Base-by-base conservation (phyloP, 1,140 invertebrate species). In the Medauroidea extradentata region DNA sequence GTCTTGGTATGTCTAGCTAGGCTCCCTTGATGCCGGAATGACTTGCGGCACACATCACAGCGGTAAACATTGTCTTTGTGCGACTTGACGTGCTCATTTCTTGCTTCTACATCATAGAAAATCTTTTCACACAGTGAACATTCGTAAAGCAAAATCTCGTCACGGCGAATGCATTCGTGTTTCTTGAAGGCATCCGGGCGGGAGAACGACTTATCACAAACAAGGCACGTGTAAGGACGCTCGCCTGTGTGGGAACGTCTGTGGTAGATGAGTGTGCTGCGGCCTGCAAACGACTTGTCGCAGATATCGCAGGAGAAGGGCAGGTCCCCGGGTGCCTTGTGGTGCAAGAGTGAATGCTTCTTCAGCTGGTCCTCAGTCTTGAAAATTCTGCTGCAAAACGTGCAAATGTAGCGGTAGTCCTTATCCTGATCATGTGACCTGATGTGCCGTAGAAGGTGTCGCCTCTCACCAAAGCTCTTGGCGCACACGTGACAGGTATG, bases 281-380 rank as follows among this genome's bases (percentile, higher is more conserved):
- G 49, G 16, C 53, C 43, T 18, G 84, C 83, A 72, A 85, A 85
- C 56, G 79, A 80, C 83, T 84, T 86, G 0, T 79, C 80, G 66
- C 84, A 85, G 11, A 81, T 82, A 54, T 78, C 79, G 65, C 84
- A 86, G 58, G 50, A 25, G 24, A 54, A 62, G 8, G 55, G 23
- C 25, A 51, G 49, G 3, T 71, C 69, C 61, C 75, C 62, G 2
- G 41, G 25, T 44, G 51, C 59, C 16, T 34, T 55, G 25, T 63
- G 60, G 41, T 63, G 55, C 11, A 29, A 27, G 14, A 44, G 25
- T 25, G 59, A 53, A 46, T 67, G 63, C 14, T 24, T 50, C 14
- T 57, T 43, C 14, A 68, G 34, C 25, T 61, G 46, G 2, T 34
- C 42, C 52, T 64, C 27, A 11, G 34, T 46, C 23, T 43, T 24